Evolutionary conservation across 1,140 invertebrate species (phyloP).

Genomic region (Drosophila malerkotliana): DNA sequence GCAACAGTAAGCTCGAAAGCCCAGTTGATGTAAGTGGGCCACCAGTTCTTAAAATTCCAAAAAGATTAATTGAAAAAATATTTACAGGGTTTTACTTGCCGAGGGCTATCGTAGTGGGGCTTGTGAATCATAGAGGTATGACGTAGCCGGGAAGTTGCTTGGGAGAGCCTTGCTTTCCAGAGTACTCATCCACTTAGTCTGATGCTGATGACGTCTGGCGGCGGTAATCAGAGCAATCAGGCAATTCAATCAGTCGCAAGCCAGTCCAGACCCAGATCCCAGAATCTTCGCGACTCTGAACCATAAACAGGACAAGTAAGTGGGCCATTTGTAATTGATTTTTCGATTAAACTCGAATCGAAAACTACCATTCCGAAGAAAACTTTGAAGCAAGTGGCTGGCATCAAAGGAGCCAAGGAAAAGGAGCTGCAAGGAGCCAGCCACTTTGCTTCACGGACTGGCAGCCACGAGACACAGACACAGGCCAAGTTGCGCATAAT

Average conservation of each 20-base stretch:
- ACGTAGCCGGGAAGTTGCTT: neutral
- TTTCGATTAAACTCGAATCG: neutral
- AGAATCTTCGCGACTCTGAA: no score
- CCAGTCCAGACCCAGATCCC: slow-evolving; percentile 7
- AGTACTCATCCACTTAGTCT: neutral
- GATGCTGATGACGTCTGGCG: slow-evolving; percentile 66
- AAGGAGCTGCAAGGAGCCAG: slow-evolving; percentile 8
- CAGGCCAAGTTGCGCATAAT: slow-evolving; percentile 69
- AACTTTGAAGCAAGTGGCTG: slow-evolving; percentile 60
- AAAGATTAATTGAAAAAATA: slow-evolving; percentile 15
- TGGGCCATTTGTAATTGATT: neutral
- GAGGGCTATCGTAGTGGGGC: no score
- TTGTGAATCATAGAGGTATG: neutral
- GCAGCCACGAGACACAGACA: neutral
- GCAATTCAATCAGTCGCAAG: slow-evolving; percentile 74
- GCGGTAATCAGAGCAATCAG: slow-evolving; percentile 79
- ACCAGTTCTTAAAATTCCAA: slow-evolving; percentile 22
- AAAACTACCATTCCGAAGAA: neutral
- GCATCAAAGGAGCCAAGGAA: slow-evolving; percentile 49
- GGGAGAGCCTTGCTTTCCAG: no score
- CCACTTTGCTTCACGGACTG: slow-evolving; percentile 1
- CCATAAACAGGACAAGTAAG: no score
- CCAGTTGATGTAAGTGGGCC: slow-evolving; percentile 31
- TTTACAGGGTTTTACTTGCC: neutral
- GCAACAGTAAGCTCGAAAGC: slow-evolving; percentile 26